phyloP scores from a whole-genome alignment of 2,888 invertebrate genomes.

The Caenorhabditis imperialis region DNA sequence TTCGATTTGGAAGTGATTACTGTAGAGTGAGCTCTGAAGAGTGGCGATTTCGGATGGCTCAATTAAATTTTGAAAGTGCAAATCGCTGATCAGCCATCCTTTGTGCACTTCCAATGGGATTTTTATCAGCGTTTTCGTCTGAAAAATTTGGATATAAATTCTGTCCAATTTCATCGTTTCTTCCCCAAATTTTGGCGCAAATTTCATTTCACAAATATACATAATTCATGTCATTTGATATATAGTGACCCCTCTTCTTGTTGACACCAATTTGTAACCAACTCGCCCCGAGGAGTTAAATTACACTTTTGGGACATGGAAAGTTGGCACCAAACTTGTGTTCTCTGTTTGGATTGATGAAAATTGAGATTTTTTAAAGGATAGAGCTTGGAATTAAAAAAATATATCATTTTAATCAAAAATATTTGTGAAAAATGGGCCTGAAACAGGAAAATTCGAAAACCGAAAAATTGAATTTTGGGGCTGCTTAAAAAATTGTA shows the following conservation, averaged over 20 bases:
- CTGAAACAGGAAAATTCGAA: too few relatives aligned
- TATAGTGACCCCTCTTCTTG: too few relatives aligned
- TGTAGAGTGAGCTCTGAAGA: slow-evolving; percentile 31
- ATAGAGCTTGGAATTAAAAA: too few relatives aligned
- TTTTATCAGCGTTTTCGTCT: slow-evolving; percentile 40
- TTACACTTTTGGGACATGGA: slow-evolving; percentile 12
- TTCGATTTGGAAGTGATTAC: slow-evolving; percentile 27
- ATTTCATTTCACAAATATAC: not conserved
- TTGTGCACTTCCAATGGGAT: slow-evolving; percentile 23
- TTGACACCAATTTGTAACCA: slow-evolving; percentile 36
- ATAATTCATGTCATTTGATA: slow-evolving; percentile 53
- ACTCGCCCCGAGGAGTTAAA: slow-evolving; percentile 1
- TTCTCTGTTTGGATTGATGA: too few relatives aligned
- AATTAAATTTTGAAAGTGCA: slow-evolving; percentile 38
- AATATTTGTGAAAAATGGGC: too few relatives aligned
- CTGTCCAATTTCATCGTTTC: not conserved
- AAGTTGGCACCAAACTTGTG: too few relatives aligned
- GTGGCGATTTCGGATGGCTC: slow-evolving; percentile 16
- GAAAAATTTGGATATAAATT: slow-evolving; percentile 3
- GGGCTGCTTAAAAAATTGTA: not conserved
- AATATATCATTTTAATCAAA: too few relatives aligned
- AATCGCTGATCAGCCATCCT: slow-evolving; percentile 44
- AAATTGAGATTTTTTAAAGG: too few relatives aligned
- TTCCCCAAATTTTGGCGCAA: slow-evolving; percentile 3
- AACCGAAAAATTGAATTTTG: not conserved